A percentile compares a stretch with the other conserved stretches of the same genome.
Conservation (phyloP, 2,113 vertebrate genomes). For the Passer domesticus region DNA sequence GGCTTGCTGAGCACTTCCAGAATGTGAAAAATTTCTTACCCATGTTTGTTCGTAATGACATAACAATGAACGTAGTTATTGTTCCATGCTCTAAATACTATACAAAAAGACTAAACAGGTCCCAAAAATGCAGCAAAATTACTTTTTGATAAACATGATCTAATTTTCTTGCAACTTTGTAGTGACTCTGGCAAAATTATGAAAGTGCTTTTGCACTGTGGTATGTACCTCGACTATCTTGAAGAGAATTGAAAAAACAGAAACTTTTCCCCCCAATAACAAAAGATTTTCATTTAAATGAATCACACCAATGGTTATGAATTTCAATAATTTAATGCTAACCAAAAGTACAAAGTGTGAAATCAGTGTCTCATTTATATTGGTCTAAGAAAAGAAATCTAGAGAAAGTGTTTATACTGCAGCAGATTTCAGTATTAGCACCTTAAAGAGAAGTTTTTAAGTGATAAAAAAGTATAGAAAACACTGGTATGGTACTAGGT, state of each 20-base stretch:
- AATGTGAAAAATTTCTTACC: neutral
- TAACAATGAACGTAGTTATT: neutral
- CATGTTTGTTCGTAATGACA: neutral
- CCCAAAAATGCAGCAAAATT: neutral
- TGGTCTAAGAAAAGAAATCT: conserved; percentile 50
- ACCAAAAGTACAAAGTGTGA: conserved; percentile 75
- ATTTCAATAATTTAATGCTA: conserved; percentile 80
- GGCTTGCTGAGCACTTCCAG: neutral
- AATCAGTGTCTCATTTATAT: conserved; percentile 57
- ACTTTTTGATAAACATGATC: neutral
- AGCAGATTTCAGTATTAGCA: conserved; percentile 71
- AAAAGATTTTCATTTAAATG: neutral
- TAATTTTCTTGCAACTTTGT: neutral
- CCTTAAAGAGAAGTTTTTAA: conserved; percentile 68
- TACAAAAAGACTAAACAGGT: neutral
- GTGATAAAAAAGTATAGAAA: conserved; percentile 57
- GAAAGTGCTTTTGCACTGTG: neutral
- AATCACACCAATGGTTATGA: conserved; percentile 32
- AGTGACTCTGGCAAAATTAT: neutral
- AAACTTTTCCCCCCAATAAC: neutral
- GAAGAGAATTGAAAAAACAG: neutral
- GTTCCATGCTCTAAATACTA: neutral
- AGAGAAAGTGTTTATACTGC: conserved; percentile 50
- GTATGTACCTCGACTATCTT: neutral
- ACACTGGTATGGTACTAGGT: neutral